phyloP scores from a whole-genome alignment of 2,797 vertebrate species.

The Menidia menidia region DNA sequence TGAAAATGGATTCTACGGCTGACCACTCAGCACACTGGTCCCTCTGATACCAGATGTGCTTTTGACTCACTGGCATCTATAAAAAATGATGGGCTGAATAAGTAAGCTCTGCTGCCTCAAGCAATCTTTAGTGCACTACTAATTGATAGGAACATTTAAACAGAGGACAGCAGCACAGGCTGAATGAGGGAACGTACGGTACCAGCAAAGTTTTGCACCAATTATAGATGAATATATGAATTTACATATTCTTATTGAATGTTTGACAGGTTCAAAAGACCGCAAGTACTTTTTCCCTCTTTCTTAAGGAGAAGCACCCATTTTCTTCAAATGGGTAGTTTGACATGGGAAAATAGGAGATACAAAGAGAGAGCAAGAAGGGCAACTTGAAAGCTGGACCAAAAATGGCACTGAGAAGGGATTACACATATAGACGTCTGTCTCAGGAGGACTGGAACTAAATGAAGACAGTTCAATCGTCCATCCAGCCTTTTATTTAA shows the following conservation, averaged over 20 bases:
- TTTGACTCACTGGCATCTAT: slow-evolving; percentile 49
- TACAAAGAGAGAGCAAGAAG: slow-evolving; percentile 29
- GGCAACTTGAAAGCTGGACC: slow-evolving; percentile 43
- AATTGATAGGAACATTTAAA: slow-evolving; percentile 64
- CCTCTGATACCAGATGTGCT: slow-evolving; percentile 44
- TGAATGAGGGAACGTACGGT: slow-evolving; percentile 2
- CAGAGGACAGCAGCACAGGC: slow-evolving; percentile 16
- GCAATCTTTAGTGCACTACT: slow-evolving; percentile 40
- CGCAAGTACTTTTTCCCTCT: background rate
- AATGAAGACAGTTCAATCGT: slow-evolving; percentile 75
- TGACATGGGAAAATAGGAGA: slow-evolving; percentile 59
- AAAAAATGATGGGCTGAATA: slow-evolving; percentile 62
- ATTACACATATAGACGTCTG: slow-evolving; percentile 54
- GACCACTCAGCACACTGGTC: slow-evolving; percentile 36
- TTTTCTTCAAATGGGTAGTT: slow-evolving; percentile 57
- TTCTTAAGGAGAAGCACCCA: slow-evolving; percentile 52
- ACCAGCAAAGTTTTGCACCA: slow-evolving; percentile 4
- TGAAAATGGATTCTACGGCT: slow-evolving; percentile 49
- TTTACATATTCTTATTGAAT: slow-evolving; percentile 25
- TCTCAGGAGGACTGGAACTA: slow-evolving; percentile 54
- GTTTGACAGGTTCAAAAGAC: slow-evolving; percentile 19
- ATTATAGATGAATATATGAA: slow-evolving; percentile 37
- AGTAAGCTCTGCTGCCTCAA: slow-evolving; percentile 50
- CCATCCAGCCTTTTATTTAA: slow-evolving; percentile 59
- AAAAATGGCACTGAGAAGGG: slow-evolving; percentile 51